These are phyloP conservation scores for Empidonax alnorum DNA, from an alignment of 2,113 vertebrate species.

Conservation along the genomic window DNA sequence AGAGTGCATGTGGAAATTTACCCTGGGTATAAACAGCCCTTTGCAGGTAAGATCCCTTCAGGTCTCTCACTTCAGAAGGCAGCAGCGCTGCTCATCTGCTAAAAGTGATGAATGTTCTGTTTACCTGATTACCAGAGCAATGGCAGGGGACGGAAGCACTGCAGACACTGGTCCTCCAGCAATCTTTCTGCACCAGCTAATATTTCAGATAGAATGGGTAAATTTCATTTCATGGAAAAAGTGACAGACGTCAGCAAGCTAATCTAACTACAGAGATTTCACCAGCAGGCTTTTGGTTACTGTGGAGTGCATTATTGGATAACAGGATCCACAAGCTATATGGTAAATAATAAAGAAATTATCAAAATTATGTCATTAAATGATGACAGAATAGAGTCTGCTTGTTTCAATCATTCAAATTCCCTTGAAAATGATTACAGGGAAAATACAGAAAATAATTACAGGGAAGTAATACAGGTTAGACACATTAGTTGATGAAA, in stretches of 20 bases:
- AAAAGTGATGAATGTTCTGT: not conserved
- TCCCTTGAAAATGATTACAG: not conserved
- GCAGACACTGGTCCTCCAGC: not conserved
- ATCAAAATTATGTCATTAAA: not conserved
- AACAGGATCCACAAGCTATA: not conserved
- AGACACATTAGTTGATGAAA: not conserved
- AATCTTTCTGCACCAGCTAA: not conserved
- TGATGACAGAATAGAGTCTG: not conserved
- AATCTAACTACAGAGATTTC: not conserved
- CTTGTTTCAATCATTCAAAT: not conserved
- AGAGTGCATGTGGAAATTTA: not conserved
- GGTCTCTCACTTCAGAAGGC: not conserved
- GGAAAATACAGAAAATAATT: not conserved
- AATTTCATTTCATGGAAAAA: not conserved
- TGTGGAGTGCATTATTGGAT: not conserved
- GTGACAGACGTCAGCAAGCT: not conserved
- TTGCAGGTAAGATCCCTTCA: not conserved
- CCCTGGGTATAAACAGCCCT: not conserved
- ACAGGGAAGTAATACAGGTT: not conserved
- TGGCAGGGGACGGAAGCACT: fast-evolving
- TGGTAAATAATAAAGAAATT: not conserved
- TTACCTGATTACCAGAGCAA: not conserved
- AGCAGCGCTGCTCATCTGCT: not conserved
- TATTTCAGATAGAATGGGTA: not conserved
- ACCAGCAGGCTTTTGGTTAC: not conserved